A percentile compares a stretch with the other conserved stretches of the same genome.
These are phyloP conservation scores for Cirrhinus molitorella DNA, from an alignment of 2,797 vertebrate genomes.

Conservation along the genomic window DNA sequence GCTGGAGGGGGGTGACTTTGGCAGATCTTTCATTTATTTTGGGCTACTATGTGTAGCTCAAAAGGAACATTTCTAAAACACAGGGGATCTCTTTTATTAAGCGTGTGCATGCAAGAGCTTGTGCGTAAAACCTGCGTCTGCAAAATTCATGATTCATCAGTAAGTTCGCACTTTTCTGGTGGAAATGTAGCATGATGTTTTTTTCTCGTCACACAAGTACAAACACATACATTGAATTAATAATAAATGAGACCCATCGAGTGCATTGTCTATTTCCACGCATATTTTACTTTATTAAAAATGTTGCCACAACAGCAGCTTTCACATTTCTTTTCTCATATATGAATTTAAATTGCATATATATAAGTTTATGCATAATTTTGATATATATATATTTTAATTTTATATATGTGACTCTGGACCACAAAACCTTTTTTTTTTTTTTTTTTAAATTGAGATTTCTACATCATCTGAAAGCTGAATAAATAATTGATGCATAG, in stretches of 20 bases:
- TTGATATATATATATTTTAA: no score
- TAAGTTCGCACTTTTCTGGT: background rate
- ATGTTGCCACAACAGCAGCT: background rate
- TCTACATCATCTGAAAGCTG: no score
- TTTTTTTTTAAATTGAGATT: no score
- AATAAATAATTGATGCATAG: no score
- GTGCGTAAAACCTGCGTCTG: background rate
- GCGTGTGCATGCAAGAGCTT: background rate
- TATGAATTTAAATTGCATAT: no score
- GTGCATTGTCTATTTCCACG: background rate
- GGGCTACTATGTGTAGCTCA: background rate
- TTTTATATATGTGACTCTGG: no score
- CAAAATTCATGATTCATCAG: constrained; percentile 20
- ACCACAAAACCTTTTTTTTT: no score
- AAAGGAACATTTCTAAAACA: constrained; percentile 8
- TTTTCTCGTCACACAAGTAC: background rate
- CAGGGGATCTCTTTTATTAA: constrained; percentile 14
- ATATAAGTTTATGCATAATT: no score
- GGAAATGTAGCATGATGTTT: background rate
- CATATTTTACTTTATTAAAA: background rate
- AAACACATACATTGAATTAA: background rate
- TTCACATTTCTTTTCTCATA: no score
- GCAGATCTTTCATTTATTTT: background rate
- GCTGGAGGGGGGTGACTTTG: background rate
- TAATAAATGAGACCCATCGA: background rate